Conservation (phyloP, 30 jellyfish, hydroid and myxozoan species). For the Calvadosia cruxmelitensis region DNA sequence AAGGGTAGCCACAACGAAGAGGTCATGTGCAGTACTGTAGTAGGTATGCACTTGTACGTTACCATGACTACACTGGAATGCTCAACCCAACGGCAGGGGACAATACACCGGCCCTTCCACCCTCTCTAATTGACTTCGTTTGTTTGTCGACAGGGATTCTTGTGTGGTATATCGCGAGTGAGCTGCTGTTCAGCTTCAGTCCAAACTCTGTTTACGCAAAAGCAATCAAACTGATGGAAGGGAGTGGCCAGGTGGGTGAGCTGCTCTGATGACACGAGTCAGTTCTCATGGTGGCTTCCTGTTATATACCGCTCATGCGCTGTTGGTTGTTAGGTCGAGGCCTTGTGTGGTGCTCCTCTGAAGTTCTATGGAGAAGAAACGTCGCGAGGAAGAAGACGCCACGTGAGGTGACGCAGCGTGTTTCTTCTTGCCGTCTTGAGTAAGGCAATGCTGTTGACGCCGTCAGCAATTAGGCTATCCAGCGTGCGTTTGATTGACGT, state of each 20-base stretch:
- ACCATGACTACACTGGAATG: too few species aligned
- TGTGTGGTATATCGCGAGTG: conserved; percentile 89
- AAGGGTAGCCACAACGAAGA: not conserved
- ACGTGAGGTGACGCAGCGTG: conserved; percentile 47
- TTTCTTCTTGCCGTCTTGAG: too few species aligned
- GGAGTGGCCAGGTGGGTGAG: conserved; percentile 23
- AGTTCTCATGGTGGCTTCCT: too few species aligned
- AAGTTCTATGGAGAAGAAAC: conserved; percentile 97
- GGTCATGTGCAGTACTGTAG: not conserved
- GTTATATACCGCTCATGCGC: too few species aligned
- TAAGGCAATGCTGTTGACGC: not conserved
- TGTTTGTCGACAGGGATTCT: conserved; percentile 78
- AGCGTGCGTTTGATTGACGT: not conserved
- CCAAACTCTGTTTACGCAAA: conserved; percentile 91
- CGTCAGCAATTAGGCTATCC: not conserved
- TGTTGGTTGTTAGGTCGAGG: conserved; percentile 52
- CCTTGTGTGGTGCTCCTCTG: conserved; percentile 62
- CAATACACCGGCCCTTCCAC: too few species aligned
- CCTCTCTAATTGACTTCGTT: too few species aligned
- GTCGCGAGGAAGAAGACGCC: conserved; percentile 92
- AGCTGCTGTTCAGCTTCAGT: conserved; percentile 88
- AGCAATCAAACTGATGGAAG: conserved; percentile 58
- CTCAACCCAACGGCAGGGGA: too few species aligned
- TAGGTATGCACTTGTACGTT: not conserved
- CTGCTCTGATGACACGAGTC: too few species aligned